phyloP scores from a whole-genome alignment of 1,140 invertebrate genomes.

The Drosophila sp. region DNA sequence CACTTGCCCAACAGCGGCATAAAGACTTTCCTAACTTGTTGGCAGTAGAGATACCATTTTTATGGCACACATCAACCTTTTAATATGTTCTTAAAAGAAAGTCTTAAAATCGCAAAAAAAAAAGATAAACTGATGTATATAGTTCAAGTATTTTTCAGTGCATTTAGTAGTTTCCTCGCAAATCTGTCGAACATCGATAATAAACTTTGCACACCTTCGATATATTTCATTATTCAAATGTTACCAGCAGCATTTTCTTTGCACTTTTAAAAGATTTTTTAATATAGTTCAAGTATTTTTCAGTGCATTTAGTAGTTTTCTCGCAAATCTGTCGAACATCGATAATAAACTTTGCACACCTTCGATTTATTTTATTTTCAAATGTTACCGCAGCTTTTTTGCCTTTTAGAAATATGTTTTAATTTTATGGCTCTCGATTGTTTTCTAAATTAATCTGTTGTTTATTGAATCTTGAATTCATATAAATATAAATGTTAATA shows the following conservation, averaged over 20 bases:
- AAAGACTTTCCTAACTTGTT: conserved; percentile 13
- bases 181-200: too few relatives aligned
- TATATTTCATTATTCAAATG: neutral
- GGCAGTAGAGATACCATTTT: conserved; percentile 1
- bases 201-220: neutral
- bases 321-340: too few relatives aligned
- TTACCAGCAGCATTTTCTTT: neutral
- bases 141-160: neutral
- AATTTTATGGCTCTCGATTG: neutral
- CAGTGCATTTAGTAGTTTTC: neutral
- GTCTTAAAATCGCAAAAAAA: neutral
- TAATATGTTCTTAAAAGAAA: conserved; percentile 12
- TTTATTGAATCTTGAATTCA: too few relatives aligned
- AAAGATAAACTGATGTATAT: neutral
- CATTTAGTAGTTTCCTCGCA: neutral
- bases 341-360: too few relatives aligned
- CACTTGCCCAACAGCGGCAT: conserved; percentile 23
- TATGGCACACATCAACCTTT: conserved; percentile 3
- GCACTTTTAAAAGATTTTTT: too few relatives aligned
- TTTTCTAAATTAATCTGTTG: too few relatives aligned
- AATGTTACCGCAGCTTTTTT: neutral
- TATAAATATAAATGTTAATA: too few relatives aligned
- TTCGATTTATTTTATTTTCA: neutral
- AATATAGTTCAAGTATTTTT: neutral
- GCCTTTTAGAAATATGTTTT: too few relatives aligned